Conservation (phyloP, 2,113 vertebrate genomes). For the Corvus hawaiiensis region DNA sequence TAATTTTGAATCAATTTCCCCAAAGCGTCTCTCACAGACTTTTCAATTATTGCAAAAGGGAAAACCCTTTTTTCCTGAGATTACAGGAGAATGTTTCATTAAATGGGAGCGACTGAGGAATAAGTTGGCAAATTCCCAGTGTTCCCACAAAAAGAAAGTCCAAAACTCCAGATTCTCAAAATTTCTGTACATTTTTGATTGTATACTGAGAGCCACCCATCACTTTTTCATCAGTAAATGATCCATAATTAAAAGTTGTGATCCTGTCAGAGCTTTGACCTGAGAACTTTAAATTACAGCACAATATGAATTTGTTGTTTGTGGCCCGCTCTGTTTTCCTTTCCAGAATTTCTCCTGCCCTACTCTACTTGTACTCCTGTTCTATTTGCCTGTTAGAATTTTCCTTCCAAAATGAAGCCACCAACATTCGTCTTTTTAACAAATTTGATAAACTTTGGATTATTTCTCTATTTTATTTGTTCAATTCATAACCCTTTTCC, state of each 20-base stretch:
- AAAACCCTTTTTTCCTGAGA: neutral
- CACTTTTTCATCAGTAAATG: neutral
- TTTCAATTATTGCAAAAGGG: neutral
- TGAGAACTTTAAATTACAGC: neutral
- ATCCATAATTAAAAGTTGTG: neutral
- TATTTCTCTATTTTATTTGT: neutral
- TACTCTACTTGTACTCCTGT: neutral
- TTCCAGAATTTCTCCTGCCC: neutral
- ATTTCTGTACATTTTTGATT: neutral
- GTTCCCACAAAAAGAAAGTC: neutral
- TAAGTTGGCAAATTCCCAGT: neutral
- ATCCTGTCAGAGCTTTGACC: neutral
- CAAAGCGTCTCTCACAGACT: neutral
- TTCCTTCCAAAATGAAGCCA: neutral
- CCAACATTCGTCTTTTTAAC: neutral
- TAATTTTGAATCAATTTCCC: neutral
- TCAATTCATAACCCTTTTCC: fast-evolving
- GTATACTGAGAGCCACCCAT: neutral
- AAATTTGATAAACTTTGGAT: neutral
- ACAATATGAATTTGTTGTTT: neutral
- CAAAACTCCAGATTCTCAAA: neutral
- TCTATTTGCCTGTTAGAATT: neutral
- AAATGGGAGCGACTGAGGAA: neutral
- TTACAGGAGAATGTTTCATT: neutral
- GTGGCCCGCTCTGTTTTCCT: neutral